Conservation (phyloP, 2,888 invertebrate genomes). For the Nebria brevicollis region DNA sequence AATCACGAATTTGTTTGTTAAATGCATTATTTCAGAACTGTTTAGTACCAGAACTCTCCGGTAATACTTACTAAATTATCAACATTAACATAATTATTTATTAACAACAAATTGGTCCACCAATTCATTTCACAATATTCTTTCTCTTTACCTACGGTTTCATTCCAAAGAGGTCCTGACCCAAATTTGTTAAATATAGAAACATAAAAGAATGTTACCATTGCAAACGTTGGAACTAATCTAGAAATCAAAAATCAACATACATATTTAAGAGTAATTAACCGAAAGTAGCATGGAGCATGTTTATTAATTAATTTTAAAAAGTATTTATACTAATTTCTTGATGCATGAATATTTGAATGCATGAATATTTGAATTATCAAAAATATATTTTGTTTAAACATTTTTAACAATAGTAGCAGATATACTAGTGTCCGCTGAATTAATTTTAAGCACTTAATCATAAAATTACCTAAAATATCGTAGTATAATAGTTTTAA, state of each 20-base stretch:
- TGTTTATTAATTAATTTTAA: too few species aligned
- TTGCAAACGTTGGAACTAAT: slow-evolving; percentile 67
- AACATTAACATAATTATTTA: slow-evolving; percentile 69
- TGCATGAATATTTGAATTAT: too few species aligned
- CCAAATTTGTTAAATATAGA: slow-evolving; percentile 68
- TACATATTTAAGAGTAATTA: not conserved
- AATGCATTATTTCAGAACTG: too few species aligned
- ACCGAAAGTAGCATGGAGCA: too few species aligned
- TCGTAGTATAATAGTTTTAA: slow-evolving; percentile 67
- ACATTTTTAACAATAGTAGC: too few species aligned
- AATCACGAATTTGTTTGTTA: too few species aligned
- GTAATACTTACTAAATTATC: slow-evolving; percentile 66
- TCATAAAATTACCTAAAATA: slow-evolving; percentile 67
- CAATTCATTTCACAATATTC: slow-evolving; percentile 68
- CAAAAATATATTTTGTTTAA: too few species aligned
- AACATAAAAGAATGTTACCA: slow-evolving; percentile 68
- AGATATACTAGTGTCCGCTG: too few species aligned
- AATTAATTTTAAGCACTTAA: too few species aligned
- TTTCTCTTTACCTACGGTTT: slow-evolving; percentile 64
- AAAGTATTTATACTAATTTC: too few species aligned
- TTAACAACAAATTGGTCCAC: slow-evolving; percentile 72
- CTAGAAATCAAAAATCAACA: slow-evolving; percentile 58
- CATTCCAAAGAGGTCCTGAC: slow-evolving; percentile 70
- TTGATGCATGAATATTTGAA: too few species aligned
- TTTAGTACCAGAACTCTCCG: too few species aligned